phyloP scores from a whole-genome alignment of 2,113 vertebrate species.

The Eudyptes chrysolophus region DNA sequence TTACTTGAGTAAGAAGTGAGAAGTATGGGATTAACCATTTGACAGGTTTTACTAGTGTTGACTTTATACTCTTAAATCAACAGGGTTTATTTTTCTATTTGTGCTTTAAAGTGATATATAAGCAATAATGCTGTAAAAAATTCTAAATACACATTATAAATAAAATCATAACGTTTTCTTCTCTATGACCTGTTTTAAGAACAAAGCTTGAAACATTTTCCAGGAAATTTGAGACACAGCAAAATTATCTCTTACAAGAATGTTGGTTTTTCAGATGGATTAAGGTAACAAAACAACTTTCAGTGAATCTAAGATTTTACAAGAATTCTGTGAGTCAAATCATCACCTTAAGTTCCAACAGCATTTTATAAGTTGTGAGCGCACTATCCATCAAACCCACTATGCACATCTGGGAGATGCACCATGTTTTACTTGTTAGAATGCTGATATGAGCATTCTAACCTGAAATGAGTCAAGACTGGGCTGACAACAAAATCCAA shows the following conservation, averaged over 20 bases:
- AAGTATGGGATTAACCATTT: neutral
- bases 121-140: neutral
- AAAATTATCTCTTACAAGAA: neutral
- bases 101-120: neutral
- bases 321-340: neutral
- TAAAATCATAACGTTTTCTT: neutral
- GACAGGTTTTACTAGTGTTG: neutral
- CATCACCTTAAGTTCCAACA: neutral
- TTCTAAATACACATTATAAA: neutral
- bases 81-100: neutral
- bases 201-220: neutral
- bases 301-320: neutral
- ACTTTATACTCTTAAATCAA: neutral
- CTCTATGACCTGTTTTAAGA: neutral
- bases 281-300: neutral
- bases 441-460: neutral
- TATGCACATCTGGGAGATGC: accelerated
- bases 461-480: neutral
- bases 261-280: neutral
- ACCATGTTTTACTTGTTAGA: neutral
- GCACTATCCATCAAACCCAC: neutral
- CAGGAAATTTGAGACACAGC: neutral
- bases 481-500: neutral
- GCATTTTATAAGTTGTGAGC: neutral
- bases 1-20: neutral